Percentiles rank a stretch among this genome's conserved stretches.
Evolutionary conservation across 2,888 invertebrate genomes (phyloP).

Genomic region (Drosophila barbarae): DNA sequence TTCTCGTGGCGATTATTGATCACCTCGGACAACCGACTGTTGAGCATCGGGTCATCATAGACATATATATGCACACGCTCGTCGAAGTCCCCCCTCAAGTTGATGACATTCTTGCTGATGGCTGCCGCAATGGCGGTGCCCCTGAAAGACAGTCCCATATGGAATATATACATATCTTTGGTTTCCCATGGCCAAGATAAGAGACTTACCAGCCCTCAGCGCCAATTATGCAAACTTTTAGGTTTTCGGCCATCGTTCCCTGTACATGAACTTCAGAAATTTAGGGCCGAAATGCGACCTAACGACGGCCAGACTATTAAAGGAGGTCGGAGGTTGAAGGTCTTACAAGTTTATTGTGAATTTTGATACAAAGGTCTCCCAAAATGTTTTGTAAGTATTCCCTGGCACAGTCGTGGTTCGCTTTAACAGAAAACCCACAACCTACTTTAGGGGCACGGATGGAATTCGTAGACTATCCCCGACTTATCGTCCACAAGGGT

Average conservation of each 20-base stretch:
- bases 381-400: conserved; percentile 7
- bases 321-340: not conserved
- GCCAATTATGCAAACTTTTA: conserved; percentile 65
- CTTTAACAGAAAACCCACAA: conserved; percentile 12
- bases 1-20: conserved; percentile 67
- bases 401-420: not conserved
- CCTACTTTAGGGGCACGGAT: conserved; percentile 47
- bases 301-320: conserved; percentile 7
- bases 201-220: conserved; percentile 60
- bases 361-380: conserved; percentile 20
- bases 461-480: conserved; percentile 54
- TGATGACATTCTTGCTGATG: conserved; percentile 52
- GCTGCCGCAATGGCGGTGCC: conserved; percentile 64
- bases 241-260: conserved; percentile 45
- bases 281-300: conserved; percentile 26
- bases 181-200: not conserved
- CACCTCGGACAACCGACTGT: conserved; percentile 47
- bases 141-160: conserved; percentile 33
- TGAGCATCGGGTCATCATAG: conserved; percentile 59
- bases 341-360: conserved; percentile 29
- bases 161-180: no score
- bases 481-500: conserved; percentile 17
- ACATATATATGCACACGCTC: conserved; percentile 65
- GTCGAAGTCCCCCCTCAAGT: conserved; percentile 35
- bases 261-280: conserved; percentile 26